These are phyloP conservation scores for Cerceris rybyensis DNA, from an alignment of 2,888 invertebrate species.

Conservation along the genomic window DNA sequence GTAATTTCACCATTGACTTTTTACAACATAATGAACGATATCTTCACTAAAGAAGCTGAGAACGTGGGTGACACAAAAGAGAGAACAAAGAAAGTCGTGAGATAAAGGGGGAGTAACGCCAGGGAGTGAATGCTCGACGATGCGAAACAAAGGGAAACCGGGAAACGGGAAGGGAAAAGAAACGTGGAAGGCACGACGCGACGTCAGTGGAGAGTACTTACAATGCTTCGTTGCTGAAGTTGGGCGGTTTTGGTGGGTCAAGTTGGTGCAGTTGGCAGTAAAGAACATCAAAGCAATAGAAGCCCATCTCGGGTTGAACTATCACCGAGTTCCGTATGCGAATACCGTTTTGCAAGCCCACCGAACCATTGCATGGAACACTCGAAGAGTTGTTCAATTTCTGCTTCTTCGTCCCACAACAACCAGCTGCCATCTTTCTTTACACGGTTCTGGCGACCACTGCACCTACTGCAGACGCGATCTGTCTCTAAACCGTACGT, in stretches of 20 bases:
- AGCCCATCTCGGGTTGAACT: constrained; percentile 97
- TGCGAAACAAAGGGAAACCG: neutral
- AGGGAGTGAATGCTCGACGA: neutral
- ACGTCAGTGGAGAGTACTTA: constrained; percentile 84
- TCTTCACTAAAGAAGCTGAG: neutral
- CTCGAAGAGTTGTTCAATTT: constrained; percentile 89
- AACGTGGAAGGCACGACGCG: constrained; percentile 10
- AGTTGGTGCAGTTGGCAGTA: constrained; percentile 96
- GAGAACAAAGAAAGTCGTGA: constrained; percentile 22
- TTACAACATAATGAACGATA: neutral
- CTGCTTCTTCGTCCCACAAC: constrained; percentile 96
- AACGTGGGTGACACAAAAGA: neutral
- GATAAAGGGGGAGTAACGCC: constrained; percentile 5
- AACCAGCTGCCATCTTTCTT: constrained; percentile 88
- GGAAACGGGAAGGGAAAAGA: neutral
- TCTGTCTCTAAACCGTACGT: constrained; percentile 43
- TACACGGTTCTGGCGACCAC: constrained; percentile 23
- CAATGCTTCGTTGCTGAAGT: constrained; percentile 97
- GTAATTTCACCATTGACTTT: neutral
- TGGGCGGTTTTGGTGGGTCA: constrained; percentile 95
- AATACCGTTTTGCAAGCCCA: constrained; percentile 82
- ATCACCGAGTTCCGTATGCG: constrained; percentile 84
- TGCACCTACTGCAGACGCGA: constrained; percentile 37
- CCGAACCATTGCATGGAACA: constrained; percentile 85
- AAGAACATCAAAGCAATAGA: constrained; percentile 99